These are phyloP conservation scores for Cosmia trapezina DNA, from an alignment of 2,888 invertebrate genomes.

Conservation along the genomic window DNA sequence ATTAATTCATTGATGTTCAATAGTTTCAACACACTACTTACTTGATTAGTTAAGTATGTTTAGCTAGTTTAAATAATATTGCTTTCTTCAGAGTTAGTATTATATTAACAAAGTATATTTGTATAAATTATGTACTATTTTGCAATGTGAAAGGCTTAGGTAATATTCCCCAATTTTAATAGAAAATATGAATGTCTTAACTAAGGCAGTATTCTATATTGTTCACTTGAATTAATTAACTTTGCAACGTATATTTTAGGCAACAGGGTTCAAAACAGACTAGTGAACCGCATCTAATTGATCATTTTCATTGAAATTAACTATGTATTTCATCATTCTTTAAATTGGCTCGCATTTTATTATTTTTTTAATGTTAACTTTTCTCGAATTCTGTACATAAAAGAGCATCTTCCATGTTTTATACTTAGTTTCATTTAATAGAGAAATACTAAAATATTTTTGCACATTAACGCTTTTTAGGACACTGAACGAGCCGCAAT, in stretches of 20 bases:
- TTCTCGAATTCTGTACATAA: constrained; percentile 51
- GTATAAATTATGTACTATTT: constrained; percentile 25
- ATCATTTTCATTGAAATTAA: constrained; percentile 12
- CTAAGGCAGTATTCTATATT: constrained; percentile 23
- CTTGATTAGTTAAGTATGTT: constrained; percentile 19
- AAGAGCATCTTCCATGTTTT: constrained; percentile 31
- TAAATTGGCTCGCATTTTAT: constrained; percentile 51
- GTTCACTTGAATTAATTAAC: constrained; percentile 16
- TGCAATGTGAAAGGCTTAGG: constrained; percentile 31
- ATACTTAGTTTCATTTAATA: constrained; percentile 27
- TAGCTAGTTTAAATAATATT: constrained; percentile 31
- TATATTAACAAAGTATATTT: constrained; percentile 43
- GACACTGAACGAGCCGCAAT: no score
- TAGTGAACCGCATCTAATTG: constrained; percentile 2
- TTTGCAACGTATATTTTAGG: constrained; percentile 29
- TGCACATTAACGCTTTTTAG: constrained; percentile 36
- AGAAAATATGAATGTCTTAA: constrained; percentile 1
- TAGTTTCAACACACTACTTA: constrained; percentile 24
- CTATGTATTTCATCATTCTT: constrained; percentile 38
- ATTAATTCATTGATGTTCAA: constrained; percentile 11
- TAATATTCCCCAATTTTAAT: constrained; percentile 31
- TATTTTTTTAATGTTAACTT: constrained; percentile 11
- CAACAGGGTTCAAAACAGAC: constrained; percentile 17
- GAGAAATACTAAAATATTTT: constrained; percentile 36
- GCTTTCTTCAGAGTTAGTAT: constrained; percentile 33